Base-by-base conservation (phyloP, 1,140 invertebrate genomes). In the Cephus cinctus region DNA sequence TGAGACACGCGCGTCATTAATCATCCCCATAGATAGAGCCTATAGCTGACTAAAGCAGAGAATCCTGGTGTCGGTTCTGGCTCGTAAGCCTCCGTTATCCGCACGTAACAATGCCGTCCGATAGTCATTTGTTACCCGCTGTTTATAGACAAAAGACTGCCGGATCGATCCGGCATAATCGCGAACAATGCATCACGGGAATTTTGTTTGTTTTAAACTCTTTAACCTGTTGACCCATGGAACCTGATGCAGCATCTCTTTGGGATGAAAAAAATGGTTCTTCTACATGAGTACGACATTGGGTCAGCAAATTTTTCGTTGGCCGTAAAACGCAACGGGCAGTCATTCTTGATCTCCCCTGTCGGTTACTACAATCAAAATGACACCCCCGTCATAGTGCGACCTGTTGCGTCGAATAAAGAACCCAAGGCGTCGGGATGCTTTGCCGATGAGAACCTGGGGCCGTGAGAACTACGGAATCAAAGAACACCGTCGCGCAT, bases 381-480 rank as follows among this genome's bases (percentile, higher is more conserved):
- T 51, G 58, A 54, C 55, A 61, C 52, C 56, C 48, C 52, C 52
- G 54, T 56, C 52, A 63, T 51, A 63, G 59, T 66, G 59, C 63
- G 63, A 68, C 65, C 65, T 68, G 63, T 68, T 68, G 56, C 61
- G 52, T 53, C 25, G 40, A 47, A 36, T 48, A 47, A 50, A 43
- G 35, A 30, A 38, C 34, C 22, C 14, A 8, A 1, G 25, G 21
- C 38, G 35, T 16, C 20, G 34, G 23, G 39, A 32, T 12, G 8
- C 21, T 30, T 30, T 34, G 18, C 19, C 21, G 43, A 43, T 43
- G 43, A 23, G 47, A 30, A 15, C 38, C 43, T 46, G 43, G 43
- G 47, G 45, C 52, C 65, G 67, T 69, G 67, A 68, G 69, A 71
- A 71, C 57, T 31, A 60, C 47, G 22, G 22, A 57, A 56, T 71